phyloP scores from a whole-genome alignment of 2,888 invertebrate species.

The Dione vanillae region DNA sequence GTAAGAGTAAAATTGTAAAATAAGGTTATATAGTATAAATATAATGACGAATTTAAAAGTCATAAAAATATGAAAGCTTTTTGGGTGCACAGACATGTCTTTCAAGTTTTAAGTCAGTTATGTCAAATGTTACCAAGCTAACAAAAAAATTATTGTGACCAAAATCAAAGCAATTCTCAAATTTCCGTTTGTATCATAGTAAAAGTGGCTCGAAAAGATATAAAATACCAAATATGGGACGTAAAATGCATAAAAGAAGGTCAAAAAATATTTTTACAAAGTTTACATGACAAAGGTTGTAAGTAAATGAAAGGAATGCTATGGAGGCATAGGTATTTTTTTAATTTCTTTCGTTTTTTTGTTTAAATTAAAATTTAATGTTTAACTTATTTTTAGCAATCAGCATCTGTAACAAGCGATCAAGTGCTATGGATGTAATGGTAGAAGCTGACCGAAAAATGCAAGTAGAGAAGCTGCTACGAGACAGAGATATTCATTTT shows the following conservation, averaged over 20 bases:
- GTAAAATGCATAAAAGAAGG: slow-evolving; percentile 72
- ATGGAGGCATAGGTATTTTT: not conserved
- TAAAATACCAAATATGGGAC: slow-evolving; percentile 75
- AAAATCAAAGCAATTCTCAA: slow-evolving; percentile 8
- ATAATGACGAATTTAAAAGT: not conserved
- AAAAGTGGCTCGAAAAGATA: slow-evolving; percentile 70
- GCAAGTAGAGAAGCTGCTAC: slow-evolving; percentile 67
- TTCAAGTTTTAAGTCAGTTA: not conserved
- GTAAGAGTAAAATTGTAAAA: not conserved
- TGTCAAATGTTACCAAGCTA: slow-evolving; percentile 14
- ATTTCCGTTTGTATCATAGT: slow-evolving; percentile 23
- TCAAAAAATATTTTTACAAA: slow-evolving; percentile 72
- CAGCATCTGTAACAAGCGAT: slow-evolving; percentile 65
- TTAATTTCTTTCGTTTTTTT: not conserved
- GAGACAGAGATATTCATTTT: slow-evolving; percentile 64
- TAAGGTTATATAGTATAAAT: not conserved
- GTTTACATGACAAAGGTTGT: slow-evolving; percentile 73
- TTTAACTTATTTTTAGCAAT: slow-evolving; percentile 60
- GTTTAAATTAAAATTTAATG: not conserved
- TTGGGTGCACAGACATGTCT: not conserved
- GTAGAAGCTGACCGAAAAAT: slow-evolving; percentile 64
- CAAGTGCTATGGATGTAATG: slow-evolving; percentile 60
- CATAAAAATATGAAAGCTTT: not conserved
- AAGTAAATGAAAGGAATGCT: slow-evolving; percentile 42
- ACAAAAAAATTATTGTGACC: slow-evolving; percentile 39